Conservation (phyloP, 2,113 vertebrate species). For the Hyla sarda region DNA sequence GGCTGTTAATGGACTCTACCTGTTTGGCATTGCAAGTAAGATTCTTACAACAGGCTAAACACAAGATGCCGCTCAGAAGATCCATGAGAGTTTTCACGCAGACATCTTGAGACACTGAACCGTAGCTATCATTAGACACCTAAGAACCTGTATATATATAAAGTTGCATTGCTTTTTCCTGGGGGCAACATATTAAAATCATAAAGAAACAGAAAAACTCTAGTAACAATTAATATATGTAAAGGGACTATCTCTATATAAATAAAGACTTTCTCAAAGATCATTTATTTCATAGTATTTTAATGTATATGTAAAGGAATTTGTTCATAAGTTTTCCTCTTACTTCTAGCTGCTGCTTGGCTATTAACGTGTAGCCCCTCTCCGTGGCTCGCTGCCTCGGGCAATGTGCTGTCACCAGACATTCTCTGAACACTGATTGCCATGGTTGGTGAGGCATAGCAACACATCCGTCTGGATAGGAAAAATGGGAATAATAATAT, state of each 20-base stretch:
- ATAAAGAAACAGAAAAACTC: background rate
- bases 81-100: too few relatives aligned
- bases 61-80: too few relatives aligned
- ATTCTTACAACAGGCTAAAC: too few relatives aligned
- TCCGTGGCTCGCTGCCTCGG: background rate
- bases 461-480: background rate
- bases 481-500: background rate
- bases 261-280: background rate
- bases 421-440: slow-evolving; percentile 25
- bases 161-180: background rate
- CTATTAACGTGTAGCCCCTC: background rate
- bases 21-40: too few relatives aligned
- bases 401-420: background rate
- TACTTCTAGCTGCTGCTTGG: background rate
- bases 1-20: too few relatives aligned
- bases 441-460: background rate
- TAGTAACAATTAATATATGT: background rate
- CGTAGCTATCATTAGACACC: too few relatives aligned
- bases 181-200: background rate
- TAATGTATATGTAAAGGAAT: background rate
- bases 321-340: background rate
- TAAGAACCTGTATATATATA: too few relatives aligned
- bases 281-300: background rate
- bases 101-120: too few relatives aligned
- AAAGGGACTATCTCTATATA: background rate